Conservation (phyloP, 2,113 vertebrate genomes). For the Burhinus bistriatus region DNA sequence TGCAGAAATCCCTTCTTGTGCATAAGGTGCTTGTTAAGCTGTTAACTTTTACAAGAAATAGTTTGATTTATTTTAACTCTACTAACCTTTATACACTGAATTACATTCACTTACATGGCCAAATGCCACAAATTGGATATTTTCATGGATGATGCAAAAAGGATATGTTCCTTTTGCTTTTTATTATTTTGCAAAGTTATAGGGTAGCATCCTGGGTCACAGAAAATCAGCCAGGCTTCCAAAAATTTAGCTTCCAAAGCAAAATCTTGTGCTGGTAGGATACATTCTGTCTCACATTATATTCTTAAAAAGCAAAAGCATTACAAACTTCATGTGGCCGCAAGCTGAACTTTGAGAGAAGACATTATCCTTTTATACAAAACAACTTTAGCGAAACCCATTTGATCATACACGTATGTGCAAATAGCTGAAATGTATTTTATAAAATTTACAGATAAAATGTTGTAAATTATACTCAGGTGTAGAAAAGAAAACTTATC, state of each 20-base stretch:
- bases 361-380: neutral
- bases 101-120: neutral
- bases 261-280: neutral
- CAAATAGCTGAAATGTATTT: neutral
- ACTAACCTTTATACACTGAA: neutral
- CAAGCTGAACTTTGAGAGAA: neutral
- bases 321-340: neutral
- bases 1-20: neutral
- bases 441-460: neutral
- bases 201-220: neutral
- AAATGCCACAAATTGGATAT: neutral
- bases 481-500: neutral
- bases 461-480: neutral
- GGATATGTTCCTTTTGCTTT: neutral
- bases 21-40: neutral
- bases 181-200: neutral
- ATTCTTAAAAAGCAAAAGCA: neutral
- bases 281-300: neutral
- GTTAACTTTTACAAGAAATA: neutral
- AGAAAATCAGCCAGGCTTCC: neutral
- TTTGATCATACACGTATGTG: fast-evolving
- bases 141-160: neutral
- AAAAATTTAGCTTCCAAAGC: neutral
- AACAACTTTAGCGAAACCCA: neutral
- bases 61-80: neutral